A percentile compares a stretch with the other conserved stretches of the same genome.
Conservation (phyloP, 1,140 invertebrate species). For the Leptonema lineaticorne region DNA sequence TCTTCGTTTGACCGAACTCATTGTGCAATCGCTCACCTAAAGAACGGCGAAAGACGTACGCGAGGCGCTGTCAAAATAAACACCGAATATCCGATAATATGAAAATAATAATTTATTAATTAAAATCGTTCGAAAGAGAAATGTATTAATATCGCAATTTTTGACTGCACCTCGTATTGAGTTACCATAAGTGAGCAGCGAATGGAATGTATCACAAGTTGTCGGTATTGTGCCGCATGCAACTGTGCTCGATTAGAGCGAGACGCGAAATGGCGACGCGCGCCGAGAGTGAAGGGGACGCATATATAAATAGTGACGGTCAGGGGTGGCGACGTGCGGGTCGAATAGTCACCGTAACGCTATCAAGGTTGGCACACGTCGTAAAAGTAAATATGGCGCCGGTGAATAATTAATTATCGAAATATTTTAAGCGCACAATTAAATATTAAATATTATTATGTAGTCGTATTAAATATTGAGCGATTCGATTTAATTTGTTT, state of each 20-base stretch:
- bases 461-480: too few species aligned
- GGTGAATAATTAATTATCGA: too few species aligned
- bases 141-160: background rate
- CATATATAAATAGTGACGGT: background rate
- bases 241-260: too few species aligned
- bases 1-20: constrained; percentile 18
- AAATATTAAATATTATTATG: too few species aligned
- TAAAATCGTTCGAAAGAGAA: background rate
- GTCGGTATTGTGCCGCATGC: constrained; percentile 1
- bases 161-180: constrained; percentile 2
- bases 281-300: background rate
- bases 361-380: background rate
- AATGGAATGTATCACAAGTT: constrained; percentile 14
- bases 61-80: constrained; percentile 4
- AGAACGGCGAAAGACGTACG: constrained; percentile 14
- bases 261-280: background rate
- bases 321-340: background rate
- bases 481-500: too few species aligned
- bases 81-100: background rate
- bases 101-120: background rate
- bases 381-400: background rate
- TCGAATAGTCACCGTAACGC: background rate
- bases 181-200: constrained; percentile 11
- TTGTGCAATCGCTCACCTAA: constrained; percentile 23
- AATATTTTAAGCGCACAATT: too few species aligned